Percentiles rank a stretch among this genome's conserved stretches.
These are phyloP conservation scores for Chrysina gloriosa DNA, from an alignment of 2,888 invertebrate genomes.

Conservation along the genomic window DNA sequence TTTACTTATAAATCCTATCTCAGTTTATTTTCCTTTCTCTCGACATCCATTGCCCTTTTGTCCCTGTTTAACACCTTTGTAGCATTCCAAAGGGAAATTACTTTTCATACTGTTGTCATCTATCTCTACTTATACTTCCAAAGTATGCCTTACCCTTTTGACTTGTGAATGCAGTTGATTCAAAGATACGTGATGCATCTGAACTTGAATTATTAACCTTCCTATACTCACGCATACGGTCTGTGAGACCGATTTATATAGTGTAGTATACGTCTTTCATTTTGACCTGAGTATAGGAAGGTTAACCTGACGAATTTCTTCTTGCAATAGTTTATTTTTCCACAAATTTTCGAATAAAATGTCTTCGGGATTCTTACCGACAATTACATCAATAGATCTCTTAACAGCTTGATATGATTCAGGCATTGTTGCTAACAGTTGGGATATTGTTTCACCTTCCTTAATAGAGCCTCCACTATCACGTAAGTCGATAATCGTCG, in stretches of 20 bases:
- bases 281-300: neutral
- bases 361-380: constrained; percentile 21
- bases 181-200: neutral
- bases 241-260: too few relatives aligned
- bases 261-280: too few relatives aligned
- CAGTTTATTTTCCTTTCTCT: constrained; percentile 5
- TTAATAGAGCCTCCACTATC: constrained; percentile 38
- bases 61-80: constrained; percentile 2
- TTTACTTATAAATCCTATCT: constrained; percentile 34
- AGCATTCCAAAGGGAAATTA: neutral
- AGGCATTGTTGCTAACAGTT: constrained; percentile 41
- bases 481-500: constrained; percentile 38
- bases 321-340: constrained; percentile 43
- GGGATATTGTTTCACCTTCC: constrained; percentile 40
- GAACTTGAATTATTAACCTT: too few relatives aligned
- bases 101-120: neutral
- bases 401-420: constrained; percentile 42
- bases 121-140: neutral
- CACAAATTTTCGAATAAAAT: constrained; percentile 43
- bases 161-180: neutral
- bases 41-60: neutral
- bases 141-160: neutral
- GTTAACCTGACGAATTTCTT: neutral
- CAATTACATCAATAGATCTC: constrained; percentile 42
- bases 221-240: too few relatives aligned